Percentiles rank a stretch among this genome's conserved stretches.
Conservation (phyloP, 2,888 invertebrate genomes). For the Calephelis perditalis region DNA sequence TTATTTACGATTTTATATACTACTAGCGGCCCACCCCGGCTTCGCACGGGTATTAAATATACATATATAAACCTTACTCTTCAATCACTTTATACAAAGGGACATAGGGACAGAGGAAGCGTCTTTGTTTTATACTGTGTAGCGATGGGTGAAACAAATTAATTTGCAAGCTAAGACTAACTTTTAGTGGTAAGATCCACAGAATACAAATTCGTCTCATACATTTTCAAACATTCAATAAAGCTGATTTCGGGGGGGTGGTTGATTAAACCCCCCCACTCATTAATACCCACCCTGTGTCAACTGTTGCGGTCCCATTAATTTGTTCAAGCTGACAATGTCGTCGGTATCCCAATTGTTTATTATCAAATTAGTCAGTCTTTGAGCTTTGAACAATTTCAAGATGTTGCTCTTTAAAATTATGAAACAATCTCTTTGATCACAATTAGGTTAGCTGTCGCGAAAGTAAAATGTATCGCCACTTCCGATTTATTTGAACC, state of each 20-base stretch:
- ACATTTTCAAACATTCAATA: conserved; percentile 10
- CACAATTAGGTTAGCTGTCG: too few species aligned
- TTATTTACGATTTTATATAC: too few species aligned
- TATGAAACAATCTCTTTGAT: neutral
- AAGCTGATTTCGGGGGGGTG: conserved; percentile 6
- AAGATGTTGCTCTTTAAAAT: conserved; percentile 10
- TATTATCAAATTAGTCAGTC: conserved; percentile 42
- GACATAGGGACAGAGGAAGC: too few species aligned
- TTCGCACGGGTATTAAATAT: too few species aligned
- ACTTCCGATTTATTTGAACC: too few species aligned
- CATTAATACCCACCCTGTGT: conserved; percentile 20
- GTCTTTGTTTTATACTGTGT: too few species aligned
- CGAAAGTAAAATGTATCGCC: too few species aligned
- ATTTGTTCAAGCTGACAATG: conserved; percentile 29
- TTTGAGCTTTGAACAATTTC: conserved; percentile 21
- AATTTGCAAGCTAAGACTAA: too few species aligned
- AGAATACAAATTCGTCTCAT: conserved; percentile 8
- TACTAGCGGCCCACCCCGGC: too few species aligned
- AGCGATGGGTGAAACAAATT: too few species aligned
- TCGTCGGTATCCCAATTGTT: conserved; percentile 31
- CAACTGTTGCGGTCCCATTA: conserved; percentile 22
- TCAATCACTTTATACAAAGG: too few species aligned
- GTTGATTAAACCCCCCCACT: conserved; percentile 14
- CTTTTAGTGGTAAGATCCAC: neutral
- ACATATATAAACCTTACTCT: too few species aligned